These are phyloP conservation scores for Eriosoma lanigerum DNA, from an alignment of 1,140 invertebrate species.

Conservation along the genomic window DNA sequence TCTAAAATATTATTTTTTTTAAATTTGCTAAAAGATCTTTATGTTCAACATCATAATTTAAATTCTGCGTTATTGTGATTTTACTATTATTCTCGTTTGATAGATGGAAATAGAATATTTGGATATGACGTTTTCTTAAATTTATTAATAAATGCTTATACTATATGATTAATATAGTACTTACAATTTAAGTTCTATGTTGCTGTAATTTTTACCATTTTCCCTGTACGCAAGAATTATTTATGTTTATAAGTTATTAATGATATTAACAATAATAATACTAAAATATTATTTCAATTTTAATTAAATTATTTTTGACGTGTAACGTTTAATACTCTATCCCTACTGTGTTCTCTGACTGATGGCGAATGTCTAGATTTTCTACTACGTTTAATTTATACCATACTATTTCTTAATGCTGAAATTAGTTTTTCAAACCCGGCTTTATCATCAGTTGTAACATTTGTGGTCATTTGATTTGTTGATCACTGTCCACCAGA, in stretches of 20 bases:
- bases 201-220: too few relatives aligned
- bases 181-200: too few relatives aligned
- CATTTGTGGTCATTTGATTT: constrained; percentile 49
- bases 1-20: too few relatives aligned
- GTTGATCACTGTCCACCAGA: constrained; percentile 55
- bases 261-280: neutral
- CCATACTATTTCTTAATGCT: constrained; percentile 84
- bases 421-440: constrained; percentile 98
- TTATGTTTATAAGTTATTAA: constrained; percentile 12
- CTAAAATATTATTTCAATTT: constrained; percentile 15
- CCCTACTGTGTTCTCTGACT: constrained; percentile 71
- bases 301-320: constrained; percentile 56
- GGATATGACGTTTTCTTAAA: too few relatives aligned
- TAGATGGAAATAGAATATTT: too few relatives aligned
- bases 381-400: constrained; percentile 82
- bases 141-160: too few relatives aligned
- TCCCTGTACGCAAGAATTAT: constrained; percentile 13
- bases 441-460: constrained; percentile 65
- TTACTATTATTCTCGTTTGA: too few relatives aligned
- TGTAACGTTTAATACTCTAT: constrained; percentile 61
- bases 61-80: too few relatives aligned
- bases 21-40: too few relatives aligned
- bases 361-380: constrained; percentile 67
- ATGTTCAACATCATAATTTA: too few relatives aligned
- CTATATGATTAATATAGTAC: too few relatives aligned